A percentile compares a stretch with the other conserved stretches of the same genome.
These are phyloP conservation scores for Mya arenaria DNA, from an alignment of 1,140 invertebrate genomes.

Conservation along the genomic window DNA sequence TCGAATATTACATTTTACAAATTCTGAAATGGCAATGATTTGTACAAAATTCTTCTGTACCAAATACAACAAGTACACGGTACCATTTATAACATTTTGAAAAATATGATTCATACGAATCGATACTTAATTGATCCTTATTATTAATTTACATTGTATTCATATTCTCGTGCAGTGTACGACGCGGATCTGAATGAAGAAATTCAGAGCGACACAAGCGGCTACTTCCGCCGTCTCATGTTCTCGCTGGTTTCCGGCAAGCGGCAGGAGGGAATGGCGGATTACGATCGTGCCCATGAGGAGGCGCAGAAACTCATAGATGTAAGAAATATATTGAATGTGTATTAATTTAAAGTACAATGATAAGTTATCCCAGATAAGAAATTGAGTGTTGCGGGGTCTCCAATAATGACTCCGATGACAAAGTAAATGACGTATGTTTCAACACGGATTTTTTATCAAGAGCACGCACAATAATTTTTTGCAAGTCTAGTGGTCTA, in stretches of 20 bases:
- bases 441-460: neutral
- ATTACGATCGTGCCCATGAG: constrained; percentile 56
- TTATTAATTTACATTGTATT: too few relatives aligned
- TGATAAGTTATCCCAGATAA: too few relatives aligned
- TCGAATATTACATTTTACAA: too few relatives aligned
- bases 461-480: neutral
- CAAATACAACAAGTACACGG: too few relatives aligned
- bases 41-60: too few relatives aligned
- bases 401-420: neutral
- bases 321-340: constrained; percentile 50
- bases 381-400: neutral
- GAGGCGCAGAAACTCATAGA: constrained; percentile 70
- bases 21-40: too few relatives aligned
- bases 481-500: neutral
- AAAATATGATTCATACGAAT: too few relatives aligned
- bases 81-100: too few relatives aligned
- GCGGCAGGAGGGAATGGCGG: constrained; percentile 52
- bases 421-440: neutral
- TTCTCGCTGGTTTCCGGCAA: constrained; percentile 59
- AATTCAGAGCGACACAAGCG: constrained; percentile 63
- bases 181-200: constrained; percentile 64
- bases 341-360: too few relatives aligned
- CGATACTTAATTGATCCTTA: too few relatives aligned
- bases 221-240: constrained; percentile 68
- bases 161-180: too few relatives aligned